Conservation (phyloP, 2,113 vertebrate genomes). For the Coptodon bakossiorum region DNA sequence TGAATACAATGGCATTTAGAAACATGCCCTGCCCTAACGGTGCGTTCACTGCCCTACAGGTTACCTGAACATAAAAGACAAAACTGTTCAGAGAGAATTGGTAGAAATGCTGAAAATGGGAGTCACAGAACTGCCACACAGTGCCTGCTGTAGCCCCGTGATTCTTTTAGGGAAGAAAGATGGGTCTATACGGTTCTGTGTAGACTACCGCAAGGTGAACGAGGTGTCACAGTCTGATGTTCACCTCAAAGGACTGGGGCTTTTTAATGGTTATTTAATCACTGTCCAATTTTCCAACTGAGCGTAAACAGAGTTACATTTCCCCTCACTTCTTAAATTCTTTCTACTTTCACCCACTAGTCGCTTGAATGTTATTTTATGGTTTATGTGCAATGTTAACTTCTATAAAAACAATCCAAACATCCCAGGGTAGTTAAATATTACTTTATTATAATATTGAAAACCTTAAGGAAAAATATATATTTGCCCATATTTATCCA, state of each 20-base stretch:
- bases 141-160: not conserved
- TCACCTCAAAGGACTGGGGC: too few relatives aligned
- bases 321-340: not conserved
- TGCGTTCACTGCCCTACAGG: not conserved
- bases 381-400: not conserved
- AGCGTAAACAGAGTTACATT: too few relatives aligned
- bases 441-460: not conserved
- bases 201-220: too few relatives aligned
- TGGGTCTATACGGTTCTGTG: too few relatives aligned
- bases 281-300: not conserved
- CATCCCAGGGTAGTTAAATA: not conserved
- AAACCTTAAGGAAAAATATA: not conserved
- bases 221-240: too few relatives aligned
- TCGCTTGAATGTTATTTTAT: not conserved
- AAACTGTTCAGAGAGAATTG: not conserved
- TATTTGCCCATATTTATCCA: not conserved
- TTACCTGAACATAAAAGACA: not conserved
- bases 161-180: not conserved
- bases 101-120: not conserved
- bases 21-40: not conserved
- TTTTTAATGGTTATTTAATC: not conserved
- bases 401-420: too few relatives aligned
- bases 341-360: not conserved
- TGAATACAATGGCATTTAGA: not conserved
- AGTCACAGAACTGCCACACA: not conserved